Evolutionary conservation across 2,113 vertebrate species (phyloP).

Genomic region (Albula glossodonta): DNA sequence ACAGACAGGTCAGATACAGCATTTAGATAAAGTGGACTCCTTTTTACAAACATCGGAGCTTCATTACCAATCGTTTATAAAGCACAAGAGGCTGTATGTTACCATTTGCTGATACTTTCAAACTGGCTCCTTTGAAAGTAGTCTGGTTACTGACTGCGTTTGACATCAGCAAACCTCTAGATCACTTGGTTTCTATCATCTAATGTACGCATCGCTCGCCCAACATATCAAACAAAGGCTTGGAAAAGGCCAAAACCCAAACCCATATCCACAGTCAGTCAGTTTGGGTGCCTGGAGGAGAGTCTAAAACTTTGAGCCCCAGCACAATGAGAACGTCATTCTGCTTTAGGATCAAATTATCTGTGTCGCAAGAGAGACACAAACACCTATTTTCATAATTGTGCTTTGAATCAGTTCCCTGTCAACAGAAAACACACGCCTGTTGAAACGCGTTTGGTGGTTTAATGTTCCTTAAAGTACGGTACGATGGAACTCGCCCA

Average conservation of each 20-base stretch:
- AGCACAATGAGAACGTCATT: not conserved
- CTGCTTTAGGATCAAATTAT: not conserved
- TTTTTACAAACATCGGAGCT: not conserved
- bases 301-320: not conserved
- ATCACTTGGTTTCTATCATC: not conserved
- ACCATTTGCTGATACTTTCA: not conserved
- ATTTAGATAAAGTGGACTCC: too few species aligned
- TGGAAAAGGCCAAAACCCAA: not conserved
- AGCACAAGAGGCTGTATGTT: not conserved
- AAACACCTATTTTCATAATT: conserved; percentile 11
- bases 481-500: conserved; percentile 52
- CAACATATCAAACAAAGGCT: not conserved
- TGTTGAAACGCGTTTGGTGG: conserved; percentile 59
- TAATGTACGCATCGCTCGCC: not conserved
- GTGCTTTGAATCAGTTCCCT: not conserved
- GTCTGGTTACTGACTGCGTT: not conserved
- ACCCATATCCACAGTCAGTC: not conserved
- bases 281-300: not conserved
- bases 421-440: not conserved
- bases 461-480: conserved; percentile 39
- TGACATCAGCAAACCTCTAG: not conserved
- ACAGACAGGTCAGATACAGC: not conserved
- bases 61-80: not conserved
- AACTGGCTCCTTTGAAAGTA: not conserved
- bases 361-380: not conserved